Evolutionary conservation across 2,113 vertebrate species (phyloP), one percentile per base, ranked within the genome.

Genomic region (Chaetops frenatus): DNA sequence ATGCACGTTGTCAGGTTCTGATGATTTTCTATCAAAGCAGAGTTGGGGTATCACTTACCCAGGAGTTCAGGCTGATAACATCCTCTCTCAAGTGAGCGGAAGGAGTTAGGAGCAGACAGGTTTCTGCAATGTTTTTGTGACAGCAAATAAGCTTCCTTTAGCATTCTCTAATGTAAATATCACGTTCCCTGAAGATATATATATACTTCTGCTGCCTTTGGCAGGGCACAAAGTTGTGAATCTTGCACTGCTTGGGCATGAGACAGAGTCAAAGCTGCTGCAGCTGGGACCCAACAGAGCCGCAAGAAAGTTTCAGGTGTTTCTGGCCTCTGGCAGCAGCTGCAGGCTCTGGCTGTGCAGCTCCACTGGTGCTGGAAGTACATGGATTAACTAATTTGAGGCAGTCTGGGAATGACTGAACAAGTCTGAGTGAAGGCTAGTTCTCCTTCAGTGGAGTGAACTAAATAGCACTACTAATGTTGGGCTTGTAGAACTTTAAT

Each of bases 1-100:
- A 90, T 95, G 94, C 86, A 70, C 80, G 48, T 83, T 88, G 64
- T 79, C 91, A 88, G 80, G 66, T 76, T 80, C 67, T 81, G 72
- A 54, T 65, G 90, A 81, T 48, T 66, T 85, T 60, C 51, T 80
- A 11, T 86, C 81, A 36, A 29, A 64, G 88, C 51, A 3, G 12
- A 72, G 53, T 66, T 50, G 60, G 45, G 73, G 38, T 83, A 81
- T 93, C 84, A 12, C 57, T 95, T 96, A 81, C 35, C 67, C 10
- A 1, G 33, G 61, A 10, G 53, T 10, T 84, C 1, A 57, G 48
- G 8, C 78, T 79, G 93, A n/a, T 89, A 87, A 42, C 86, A 57
- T 85, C 69, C 40, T 72, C 77, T 76, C 80, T 60, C 1, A 0
- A 50, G 67, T 3, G 24, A 72, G 60, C 10, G 45, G 86, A 96